Conservation (phyloP, 2,888 invertebrate species). For the Prosopocoilus inquinatus region DNA sequence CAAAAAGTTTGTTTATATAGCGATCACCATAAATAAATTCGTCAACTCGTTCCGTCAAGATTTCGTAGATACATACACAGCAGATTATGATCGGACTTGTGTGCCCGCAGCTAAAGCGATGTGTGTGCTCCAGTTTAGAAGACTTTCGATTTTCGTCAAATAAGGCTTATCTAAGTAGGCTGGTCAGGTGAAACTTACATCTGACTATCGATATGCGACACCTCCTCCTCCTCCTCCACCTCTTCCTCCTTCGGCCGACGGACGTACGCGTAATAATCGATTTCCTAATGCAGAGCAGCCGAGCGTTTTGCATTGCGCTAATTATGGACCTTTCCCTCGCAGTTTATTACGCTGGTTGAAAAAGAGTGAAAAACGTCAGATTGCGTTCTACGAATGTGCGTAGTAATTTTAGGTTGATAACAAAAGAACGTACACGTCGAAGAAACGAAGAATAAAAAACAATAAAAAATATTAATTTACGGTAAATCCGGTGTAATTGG, state of each 20-base stretch:
- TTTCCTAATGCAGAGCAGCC: conserved; percentile 7
- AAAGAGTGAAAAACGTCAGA: too few relatives aligned
- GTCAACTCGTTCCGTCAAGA: background rate
- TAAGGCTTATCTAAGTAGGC: conserved; percentile 38
- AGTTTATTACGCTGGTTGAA: too few relatives aligned
- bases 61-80: background rate
- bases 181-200: conserved; percentile 35
- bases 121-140: conserved; percentile 39
- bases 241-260: background rate
- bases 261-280: conserved; percentile 7
- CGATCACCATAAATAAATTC: too few relatives aligned
- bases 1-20: too few relatives aligned
- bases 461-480: too few relatives aligned
- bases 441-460: too few relatives aligned
- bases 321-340: conserved; percentile 4
- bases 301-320: conserved; percentile 6
- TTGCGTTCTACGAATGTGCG: too few relatives aligned
- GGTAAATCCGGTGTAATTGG: too few relatives aligned
- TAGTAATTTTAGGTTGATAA: too few relatives aligned
- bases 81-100: conserved; percentile 1
- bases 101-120: conserved; percentile 24
- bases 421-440: too few relatives aligned
- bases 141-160: conserved; percentile 42
- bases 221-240: conserved; percentile 18
- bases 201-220: conserved; percentile 13